A percentile compares a stretch with the other conserved stretches of the same genome.
phyloP scores from a whole-genome alignment of 2,888 invertebrate species.

The Lasioglossum vierecki region DNA sequence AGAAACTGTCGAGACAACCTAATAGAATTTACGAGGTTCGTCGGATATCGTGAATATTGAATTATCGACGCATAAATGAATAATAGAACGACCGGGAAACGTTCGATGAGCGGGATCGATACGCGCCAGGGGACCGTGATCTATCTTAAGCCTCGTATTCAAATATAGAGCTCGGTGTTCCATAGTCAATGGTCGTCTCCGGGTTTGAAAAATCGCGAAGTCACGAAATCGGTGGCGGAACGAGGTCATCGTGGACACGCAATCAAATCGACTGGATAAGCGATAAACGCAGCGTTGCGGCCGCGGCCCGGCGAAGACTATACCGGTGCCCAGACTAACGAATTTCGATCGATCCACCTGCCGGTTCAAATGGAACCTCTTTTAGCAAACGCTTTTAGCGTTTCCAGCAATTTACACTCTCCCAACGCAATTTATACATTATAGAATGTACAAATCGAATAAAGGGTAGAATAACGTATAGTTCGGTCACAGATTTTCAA shows the following conservation, averaged over 20 bases:
- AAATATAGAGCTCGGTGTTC: constrained; percentile 52
- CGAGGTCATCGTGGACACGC: constrained; percentile 55
- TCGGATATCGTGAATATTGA: neutral
- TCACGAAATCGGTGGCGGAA: constrained; percentile 66
- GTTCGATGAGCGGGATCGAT: constrained; percentile 28
- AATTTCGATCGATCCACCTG: constrained; percentile 40
- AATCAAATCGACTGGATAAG: constrained; percentile 57
- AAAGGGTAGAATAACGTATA: no score
- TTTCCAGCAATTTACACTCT: no score
- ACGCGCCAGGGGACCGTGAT: constrained; percentile 6
- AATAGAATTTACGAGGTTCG: neutral
- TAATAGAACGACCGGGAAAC: constrained; percentile 13
- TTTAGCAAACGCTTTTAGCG: neutral
- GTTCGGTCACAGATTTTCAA: no score
- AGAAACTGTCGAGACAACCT: neutral
- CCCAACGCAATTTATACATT: neutral
- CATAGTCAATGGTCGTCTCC: constrained; percentile 61
- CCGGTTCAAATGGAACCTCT: neutral
- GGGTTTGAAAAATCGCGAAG: constrained; percentile 59
- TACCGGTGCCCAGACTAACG: constrained; percentile 34
- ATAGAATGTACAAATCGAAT: no score
- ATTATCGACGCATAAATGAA: neutral
- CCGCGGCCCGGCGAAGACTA: constrained; percentile 20
- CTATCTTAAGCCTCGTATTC: constrained; percentile 50
- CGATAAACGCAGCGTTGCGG: constrained; percentile 46